Evolutionary conservation across 1,140 invertebrate genomes (phyloP), one percentile per base, ranked within the genome.

Genomic region (Trachymyrmex cornetzi): DNA sequence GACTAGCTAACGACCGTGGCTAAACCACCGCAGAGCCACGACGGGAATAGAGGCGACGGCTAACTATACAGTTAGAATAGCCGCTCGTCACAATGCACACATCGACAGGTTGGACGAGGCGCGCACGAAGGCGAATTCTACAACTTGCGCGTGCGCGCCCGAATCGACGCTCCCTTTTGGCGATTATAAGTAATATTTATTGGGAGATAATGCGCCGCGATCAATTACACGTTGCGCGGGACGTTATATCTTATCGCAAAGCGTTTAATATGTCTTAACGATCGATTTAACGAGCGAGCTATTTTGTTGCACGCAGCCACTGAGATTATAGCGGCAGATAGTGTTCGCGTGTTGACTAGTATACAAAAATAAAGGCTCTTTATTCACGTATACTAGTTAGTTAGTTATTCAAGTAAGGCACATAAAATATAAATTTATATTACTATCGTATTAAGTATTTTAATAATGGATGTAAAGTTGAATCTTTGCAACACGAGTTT

Each of bases 151-250:
- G 9, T 19, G 34, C 48, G 44, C 44, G 48, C 61, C 24, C 53
- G 69, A 34, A n/a, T 16, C 22, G 44, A 48, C 38, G 38, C 53
- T 71, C 67, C 66, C 64, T 30, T 71, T 27, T 4, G 61, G 34
- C 27, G 63, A 14, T 64, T 64, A 57, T 90, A 90, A 90, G 90
- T 90, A 90, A 90, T 90, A 80, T 88, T 86, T 89, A 72, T 50
- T 85, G 63, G 75, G 59, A 81, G 86, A 82, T 61, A 90, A 85
- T 87, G 38, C 84, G 50, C 72, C 55, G 67, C 53, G 79, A 19
- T 50, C 77, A 87, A 87, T 87, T 89, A 89, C 19, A 72, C n/a
- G 67, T 87, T 27, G 59, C 59, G 48, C 64, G 63, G 12, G 44
- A 48, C 61, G 38, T 55, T 69, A 27, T 55, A 81, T 48, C 64